Conservation (phyloP, 2,888 invertebrate species). For the Elysia crispata region DNA sequence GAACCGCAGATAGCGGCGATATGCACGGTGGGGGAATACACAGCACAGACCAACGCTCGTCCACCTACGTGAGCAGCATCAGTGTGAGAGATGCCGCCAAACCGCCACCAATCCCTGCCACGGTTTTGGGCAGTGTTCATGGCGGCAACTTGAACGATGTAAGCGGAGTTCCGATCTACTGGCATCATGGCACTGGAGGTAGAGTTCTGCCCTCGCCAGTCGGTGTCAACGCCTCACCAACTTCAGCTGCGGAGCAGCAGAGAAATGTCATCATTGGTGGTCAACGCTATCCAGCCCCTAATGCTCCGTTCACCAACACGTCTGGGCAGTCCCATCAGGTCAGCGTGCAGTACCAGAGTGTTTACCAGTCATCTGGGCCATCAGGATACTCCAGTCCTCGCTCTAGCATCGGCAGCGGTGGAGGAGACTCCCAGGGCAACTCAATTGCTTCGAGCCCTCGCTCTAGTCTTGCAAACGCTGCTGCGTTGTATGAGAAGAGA, state of each 20-base stretch:
- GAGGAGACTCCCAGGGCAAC: conserved; percentile 55
- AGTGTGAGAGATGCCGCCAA: conserved; percentile 50
- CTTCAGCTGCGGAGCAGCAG: conserved; percentile 40
- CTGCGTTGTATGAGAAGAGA: conserved; percentile 61
- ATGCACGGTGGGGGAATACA: conserved; percentile 49
- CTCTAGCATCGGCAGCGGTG: conserved; percentile 71
- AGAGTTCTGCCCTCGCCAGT: conserved; percentile 42
- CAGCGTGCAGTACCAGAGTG: conserved; percentile 53
- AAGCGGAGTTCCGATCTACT: conserved; percentile 43
- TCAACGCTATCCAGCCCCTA: conserved; percentile 60
- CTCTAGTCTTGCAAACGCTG: conserved; percentile 65
- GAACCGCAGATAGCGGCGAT: conserved; percentile 37
- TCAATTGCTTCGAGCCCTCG: conserved; percentile 72
- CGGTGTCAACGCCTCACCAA: background rate
- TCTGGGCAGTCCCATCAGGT: conserved; percentile 41
- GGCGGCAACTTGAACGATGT: conserved; percentile 28
- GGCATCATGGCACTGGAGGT: conserved; percentile 32
- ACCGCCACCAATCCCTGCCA: conserved; percentile 53
- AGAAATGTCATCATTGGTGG: conserved; percentile 63
- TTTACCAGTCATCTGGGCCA: conserved; percentile 39
- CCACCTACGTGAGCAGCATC: conserved; percentile 46
- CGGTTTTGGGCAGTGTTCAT: conserved; percentile 43
- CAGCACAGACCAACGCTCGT: conserved; percentile 45
- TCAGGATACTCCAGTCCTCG: conserved; percentile 74
- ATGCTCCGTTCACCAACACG: conserved; percentile 49